Evolutionary conservation across 2,888 invertebrate genomes (phyloP), one percentile per base, ranked within the genome.

Genomic region (Leptinotarsa juncta): DNA sequence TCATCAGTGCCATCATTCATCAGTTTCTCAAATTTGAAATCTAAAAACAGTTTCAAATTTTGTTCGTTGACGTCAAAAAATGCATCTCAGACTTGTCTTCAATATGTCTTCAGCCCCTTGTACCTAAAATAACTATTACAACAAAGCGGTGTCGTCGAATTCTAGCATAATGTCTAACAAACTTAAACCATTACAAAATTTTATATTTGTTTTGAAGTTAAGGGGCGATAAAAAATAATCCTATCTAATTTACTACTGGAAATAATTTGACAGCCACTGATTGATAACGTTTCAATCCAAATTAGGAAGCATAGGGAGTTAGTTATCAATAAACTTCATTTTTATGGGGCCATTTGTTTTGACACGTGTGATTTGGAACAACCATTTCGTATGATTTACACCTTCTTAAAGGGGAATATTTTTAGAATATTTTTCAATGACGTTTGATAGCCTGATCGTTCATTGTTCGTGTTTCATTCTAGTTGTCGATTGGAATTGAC

Each of bases 271-370:
- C 75, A 73, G 67, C 68, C 65, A 73, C 65, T 65, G 70, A 75
- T 75, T 70, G 75, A 75, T 75, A 75, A 75, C 75, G 70, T 73
- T 73, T 73, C 72, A 75, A 75, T 75, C 70, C 68, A 70, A 26
- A 62, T 62, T 62, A 62, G 62, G 18, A 62, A 62, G 42, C 62
- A 14, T 32, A n/a, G n/a, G 62, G 62, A 14, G 62, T 62, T 42
- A 42, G 57, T 18, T 62, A 62, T 62, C 62, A 62, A 62, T 62
- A 62, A 62, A 62, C n/a, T 62, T 62, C n/a, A n/a, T 26, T 62
- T 60, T 62, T 62, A 62, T 62, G 62, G 62, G 62, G 32, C 62
- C 62, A 62, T 62, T 62, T 62, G 62, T 62, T 62, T 32, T 42
- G 62, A 62, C 62, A 62, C 62, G 32, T 62, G 62, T 62, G 62